These are phyloP conservation scores for Melolontha melolontha DNA, from an alignment of 2,888 invertebrate genomes.

Conservation along the genomic window DNA sequence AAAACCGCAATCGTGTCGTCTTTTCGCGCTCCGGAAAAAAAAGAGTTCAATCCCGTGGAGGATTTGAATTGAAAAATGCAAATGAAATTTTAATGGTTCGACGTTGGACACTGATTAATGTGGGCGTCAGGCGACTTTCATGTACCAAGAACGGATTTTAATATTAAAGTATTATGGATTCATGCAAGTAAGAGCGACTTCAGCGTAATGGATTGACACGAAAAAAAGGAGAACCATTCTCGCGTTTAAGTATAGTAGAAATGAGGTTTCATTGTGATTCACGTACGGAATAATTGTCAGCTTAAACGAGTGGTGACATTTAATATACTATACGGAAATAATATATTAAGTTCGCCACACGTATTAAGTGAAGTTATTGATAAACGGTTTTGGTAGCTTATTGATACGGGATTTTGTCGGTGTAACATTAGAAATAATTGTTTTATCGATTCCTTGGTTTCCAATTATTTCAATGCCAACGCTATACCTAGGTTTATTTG, in stretches of 20 bases:
- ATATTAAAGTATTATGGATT: constrained; percentile 29
- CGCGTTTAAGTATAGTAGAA: constrained; percentile 21
- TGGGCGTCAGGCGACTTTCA: constrained; percentile 12
- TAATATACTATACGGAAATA: constrained; percentile 1
- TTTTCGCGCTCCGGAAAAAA: not conserved
- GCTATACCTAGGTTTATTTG: not conserved
- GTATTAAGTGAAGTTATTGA: not conserved
- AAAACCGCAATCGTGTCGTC: constrained; percentile 12
- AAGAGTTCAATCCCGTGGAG: constrained; percentile 11
- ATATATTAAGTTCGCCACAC: not conserved
- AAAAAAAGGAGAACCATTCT: constrained; percentile 12
- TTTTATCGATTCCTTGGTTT: constrained; percentile 28
- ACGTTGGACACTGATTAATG: constrained; percentile 35
- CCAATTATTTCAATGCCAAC: constrained; percentile 13
- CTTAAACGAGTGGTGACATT: constrained; percentile 3
- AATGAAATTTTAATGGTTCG: constrained; percentile 35
- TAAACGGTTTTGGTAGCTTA: not conserved
- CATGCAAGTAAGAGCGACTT: not conserved
- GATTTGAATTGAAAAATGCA: constrained; percentile 26
- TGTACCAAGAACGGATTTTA: constrained; percentile 19
- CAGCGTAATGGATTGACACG: constrained; percentile 20
- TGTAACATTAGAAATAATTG: constrained; percentile 13
- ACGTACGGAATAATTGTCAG: constrained; percentile 10
- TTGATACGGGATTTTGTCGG: not conserved
- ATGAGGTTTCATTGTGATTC: constrained; percentile 27